Conservation (phyloP, 2,797 vertebrate genomes). For the Coilia nasus region DNA sequence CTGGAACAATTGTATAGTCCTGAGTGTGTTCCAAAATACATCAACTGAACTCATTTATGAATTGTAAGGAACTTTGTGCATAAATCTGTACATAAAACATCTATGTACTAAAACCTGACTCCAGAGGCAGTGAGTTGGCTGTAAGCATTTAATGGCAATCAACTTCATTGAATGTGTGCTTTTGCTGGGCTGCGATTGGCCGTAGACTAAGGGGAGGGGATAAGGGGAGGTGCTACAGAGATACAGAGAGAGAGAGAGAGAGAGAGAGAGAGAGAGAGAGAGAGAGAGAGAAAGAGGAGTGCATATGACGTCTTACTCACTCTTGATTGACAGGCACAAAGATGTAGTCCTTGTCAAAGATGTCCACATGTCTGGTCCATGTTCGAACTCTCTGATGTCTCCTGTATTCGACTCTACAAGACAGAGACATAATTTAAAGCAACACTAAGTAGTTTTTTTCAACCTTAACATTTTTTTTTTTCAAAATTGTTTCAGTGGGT, state of each 20-base stretch:
- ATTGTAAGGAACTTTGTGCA: too few relatives aligned
- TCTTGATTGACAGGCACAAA: slow-evolving; percentile 96
- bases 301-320: slow-evolving; percentile 72
- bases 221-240: too few relatives aligned
- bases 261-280: slow-evolving; percentile 6
- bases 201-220: too few relatives aligned
- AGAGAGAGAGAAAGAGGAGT: neutral
- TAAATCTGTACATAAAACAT: too few relatives aligned
- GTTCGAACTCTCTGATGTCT: slow-evolving; percentile 91
- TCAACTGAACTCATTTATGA: too few relatives aligned
- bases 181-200: too few relatives aligned
- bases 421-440: neutral
- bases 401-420: slow-evolving; percentile 76
- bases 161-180: too few relatives aligned
- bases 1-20: neutral
- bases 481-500: too few relatives aligned
- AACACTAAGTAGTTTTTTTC: neutral
- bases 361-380: slow-evolving; percentile 93
- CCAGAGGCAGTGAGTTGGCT: too few relatives aligned
- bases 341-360: slow-evolving; percentile 94
- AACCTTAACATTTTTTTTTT: too few relatives aligned
- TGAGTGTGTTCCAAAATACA: neutral
- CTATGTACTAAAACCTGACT: too few relatives aligned
- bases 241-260: neutral
- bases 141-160: too few relatives aligned